Percentiles rank a stretch among this genome's conserved stretches.
Conservation (phyloP, 2,113 vertebrate species). For the Pangasianodon hypophthalmus region DNA sequence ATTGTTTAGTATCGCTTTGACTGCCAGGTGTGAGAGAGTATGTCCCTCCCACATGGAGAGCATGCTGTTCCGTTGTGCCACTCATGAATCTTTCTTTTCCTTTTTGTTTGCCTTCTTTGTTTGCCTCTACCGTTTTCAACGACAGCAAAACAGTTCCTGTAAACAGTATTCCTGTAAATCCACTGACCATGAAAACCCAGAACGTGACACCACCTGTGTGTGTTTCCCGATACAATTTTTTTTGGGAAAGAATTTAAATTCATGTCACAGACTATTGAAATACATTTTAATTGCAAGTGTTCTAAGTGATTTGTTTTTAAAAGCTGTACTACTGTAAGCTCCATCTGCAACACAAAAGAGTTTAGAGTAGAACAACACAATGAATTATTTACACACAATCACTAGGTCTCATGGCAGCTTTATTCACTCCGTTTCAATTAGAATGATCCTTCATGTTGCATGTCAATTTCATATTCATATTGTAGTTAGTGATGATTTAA, state of each 20-base stretch:
- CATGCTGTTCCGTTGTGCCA: not conserved
- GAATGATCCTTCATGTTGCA: not conserved
- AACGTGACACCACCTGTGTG: not conserved
- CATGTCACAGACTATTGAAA: not conserved
- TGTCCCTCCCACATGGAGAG: not conserved
- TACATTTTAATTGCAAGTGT: not conserved
- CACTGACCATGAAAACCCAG: not conserved
- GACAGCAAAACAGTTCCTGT: not conserved
- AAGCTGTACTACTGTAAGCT: not conserved
- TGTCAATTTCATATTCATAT: not conserved
- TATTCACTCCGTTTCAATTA: not conserved
- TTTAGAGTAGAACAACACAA: too few species aligned
- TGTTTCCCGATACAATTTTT: not conserved
- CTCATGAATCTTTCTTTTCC: not conserved
- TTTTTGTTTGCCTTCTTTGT: not conserved
- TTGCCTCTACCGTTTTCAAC: not conserved
- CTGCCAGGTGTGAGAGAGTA: too few species aligned
- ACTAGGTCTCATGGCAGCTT: not conserved
- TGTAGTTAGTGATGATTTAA: not conserved
- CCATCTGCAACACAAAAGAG: not conserved
- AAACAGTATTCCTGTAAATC: not conserved
- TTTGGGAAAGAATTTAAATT: not conserved
- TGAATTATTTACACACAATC: not conserved
- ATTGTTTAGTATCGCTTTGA: too few species aligned
- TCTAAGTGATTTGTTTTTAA: not conserved